phyloP scores from a whole-genome alignment of 2,888 invertebrate species.

The Hirudinaria manillensis region DNA sequence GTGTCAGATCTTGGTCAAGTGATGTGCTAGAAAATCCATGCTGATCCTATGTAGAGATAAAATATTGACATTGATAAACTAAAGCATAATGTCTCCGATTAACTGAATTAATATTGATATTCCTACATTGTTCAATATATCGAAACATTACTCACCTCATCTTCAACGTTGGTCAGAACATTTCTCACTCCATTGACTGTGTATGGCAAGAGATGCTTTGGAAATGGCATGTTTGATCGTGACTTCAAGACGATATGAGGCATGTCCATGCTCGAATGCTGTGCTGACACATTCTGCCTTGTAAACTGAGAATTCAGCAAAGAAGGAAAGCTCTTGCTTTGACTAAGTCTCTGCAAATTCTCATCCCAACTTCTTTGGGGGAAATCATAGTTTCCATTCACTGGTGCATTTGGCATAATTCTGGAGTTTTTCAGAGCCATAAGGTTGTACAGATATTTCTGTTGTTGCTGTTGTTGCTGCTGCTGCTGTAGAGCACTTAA shows the following conservation, averaged over 20 bases:
- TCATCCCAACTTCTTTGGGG: not conserved
- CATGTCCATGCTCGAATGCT: not conserved
- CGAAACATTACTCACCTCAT: not conserved
- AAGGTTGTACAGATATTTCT: conserved; percentile 5
- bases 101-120: not conserved
- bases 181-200: not conserved
- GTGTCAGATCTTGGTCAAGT: too few relatives aligned
- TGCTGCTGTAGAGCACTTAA: not conserved
- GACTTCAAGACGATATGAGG: not conserved
- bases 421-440: conserved; percentile 4
- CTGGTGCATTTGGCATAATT: not conserved
- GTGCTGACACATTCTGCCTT: not conserved
- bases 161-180: not conserved
- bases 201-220: conserved; percentile 13
- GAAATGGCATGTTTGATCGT: conserved; percentile 16
- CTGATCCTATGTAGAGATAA: too few relatives aligned
- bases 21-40: too few relatives aligned
- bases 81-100: not conserved
- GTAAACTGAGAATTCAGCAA: not conserved
- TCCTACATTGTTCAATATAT: not conserved
- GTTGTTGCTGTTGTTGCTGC: conserved; percentile 11
- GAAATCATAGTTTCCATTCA: not conserved
- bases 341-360: not conserved
- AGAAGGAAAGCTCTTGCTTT: not conserved
- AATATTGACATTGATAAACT: too few relatives aligned